Evolutionary conservation across 2,888 invertebrate genomes (phyloP), one percentile per base, ranked within the genome.

Genomic region (Andrena flavipes): DNA sequence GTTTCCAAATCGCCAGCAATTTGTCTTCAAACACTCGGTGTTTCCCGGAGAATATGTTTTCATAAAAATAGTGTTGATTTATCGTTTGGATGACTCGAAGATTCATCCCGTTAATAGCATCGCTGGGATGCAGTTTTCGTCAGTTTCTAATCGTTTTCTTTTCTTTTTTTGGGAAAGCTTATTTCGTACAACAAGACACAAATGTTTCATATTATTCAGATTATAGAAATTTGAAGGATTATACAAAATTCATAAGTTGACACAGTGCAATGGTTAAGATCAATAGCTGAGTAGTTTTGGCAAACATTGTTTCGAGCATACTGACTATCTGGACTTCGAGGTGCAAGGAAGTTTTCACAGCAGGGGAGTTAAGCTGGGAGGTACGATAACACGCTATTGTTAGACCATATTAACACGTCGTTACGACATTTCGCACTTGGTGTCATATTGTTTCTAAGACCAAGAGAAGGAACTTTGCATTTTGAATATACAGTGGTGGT

Each of bases 381-480:
- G 73, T 82, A 70, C 82, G 82, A 82, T 82, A 82, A 70, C 77
- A 77, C 26, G 67, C 65, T 70, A 82, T 81, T 82, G 80, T 88
- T 87, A 88, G 83, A 83, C 87, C 90, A 90, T 90, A 91, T 93
- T 93, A 93, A 91, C 93, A 92, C 91, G 88, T 92, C 91, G 91
- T 93, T 93, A 93, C 93, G 92, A 93, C 90, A 93, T 93, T 93
- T 93, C 93, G 90, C 93, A 93, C 93, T 88, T 73, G 64, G 65
- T 62, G 42, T 70, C n/a, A 29, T 51, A 76, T 82, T 79, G 79
- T 84, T 85, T 78, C 76, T 82, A 72, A 72, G 49, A 84, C 59
- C 60, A 68, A 29, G 29, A 35, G 42, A 49, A 64, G 49, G 59
- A 72, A 75, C 76, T 56, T 16, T 59, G 49, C 48, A 73, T 26